Evolutionary conservation across 1,140 invertebrate species (phyloP), one percentile per base, ranked within the genome.

Genomic region (Tetraneura akinire): DNA sequence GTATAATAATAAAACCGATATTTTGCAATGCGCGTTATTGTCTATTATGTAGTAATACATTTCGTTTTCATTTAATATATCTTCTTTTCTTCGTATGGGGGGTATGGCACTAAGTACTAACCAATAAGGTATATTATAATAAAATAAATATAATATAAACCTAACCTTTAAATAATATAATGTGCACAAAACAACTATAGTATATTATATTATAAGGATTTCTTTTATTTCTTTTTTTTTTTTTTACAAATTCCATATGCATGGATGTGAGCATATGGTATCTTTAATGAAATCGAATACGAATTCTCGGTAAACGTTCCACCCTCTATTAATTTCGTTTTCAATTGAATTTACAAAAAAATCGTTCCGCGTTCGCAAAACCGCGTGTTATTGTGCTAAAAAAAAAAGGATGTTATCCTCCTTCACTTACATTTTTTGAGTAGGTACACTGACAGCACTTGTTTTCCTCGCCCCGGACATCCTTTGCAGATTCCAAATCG

Each of bases 281-380:
- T 23, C 45, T 68, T 14, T 68, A 68, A 6, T 68, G 64, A 68
- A 68, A 68, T 68, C 64, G 64, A 68, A 68, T 11, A 68, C 64
- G 62, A 18, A 26, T 23, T 8, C 9, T 64, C 32, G 11, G n/a
- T 23, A 45, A 68, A 13, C 16, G 62, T 45, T 16, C 32, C 64
- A 18, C 64, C 64, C 64, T 68, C 32, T 37, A 68, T 68, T 68
- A 32, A 68, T 68, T 68, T 68, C 64, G 64, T 21, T 68, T 68
- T 68, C 64, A 45, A 68, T 68, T 45, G 37, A 68, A 68, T 14
- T 3, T 8, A 10, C 18, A 8, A 37, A 64, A 64, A 55, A 5
- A 55, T 10, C n/a, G n/a, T 10, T 21, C 51, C 8, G 51, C n/a
- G 6, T 55, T 18, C 5, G n/a, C 9, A 6, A 55, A 21, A 55